Evolutionary conservation across 2,113 vertebrate species (phyloP).

Genomic region (Thunnus thynnus): DNA sequence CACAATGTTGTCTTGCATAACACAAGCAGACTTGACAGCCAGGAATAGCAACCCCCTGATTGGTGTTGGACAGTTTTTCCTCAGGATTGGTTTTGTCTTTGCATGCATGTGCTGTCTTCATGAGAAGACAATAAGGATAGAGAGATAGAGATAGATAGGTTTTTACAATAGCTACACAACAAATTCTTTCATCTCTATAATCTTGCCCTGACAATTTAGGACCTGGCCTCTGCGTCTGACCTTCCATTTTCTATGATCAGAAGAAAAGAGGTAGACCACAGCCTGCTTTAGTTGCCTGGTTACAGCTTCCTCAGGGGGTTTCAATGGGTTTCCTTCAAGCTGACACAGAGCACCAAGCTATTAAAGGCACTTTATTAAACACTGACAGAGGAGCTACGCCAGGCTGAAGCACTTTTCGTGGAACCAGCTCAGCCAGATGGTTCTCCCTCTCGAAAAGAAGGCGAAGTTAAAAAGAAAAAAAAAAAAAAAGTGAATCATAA

Average conservation of each 20-base stretch:
- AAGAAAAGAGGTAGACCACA: conserved; percentile 28
- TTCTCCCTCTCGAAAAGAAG: not conserved
- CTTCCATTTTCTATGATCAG: conserved; percentile 52
- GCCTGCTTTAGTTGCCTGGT: conserved; percentile 68
- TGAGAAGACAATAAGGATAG: not conserved
- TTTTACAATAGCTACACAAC: not conserved
- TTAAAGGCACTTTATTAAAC: conserved; percentile 64
- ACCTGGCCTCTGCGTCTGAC: conserved; percentile 42
- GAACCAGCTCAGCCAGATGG: not conserved
- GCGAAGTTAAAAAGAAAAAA: not conserved
- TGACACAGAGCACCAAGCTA: conserved; percentile 45
- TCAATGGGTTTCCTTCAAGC: conserved; percentile 55
- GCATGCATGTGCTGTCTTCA: not conserved
- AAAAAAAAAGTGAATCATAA: not conserved
- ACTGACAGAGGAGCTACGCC: conserved; percentile 7
- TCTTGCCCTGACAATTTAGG: conserved; percentile 35
- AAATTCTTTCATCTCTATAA: not conserved
- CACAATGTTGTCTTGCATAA: conserved; percentile 44
- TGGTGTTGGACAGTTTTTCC: conserved; percentile 36
- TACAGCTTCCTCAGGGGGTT: conserved; percentile 63
- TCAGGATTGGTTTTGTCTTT: conserved; percentile 12
- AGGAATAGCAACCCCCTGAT: conserved; percentile 38
- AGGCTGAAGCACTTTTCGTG: conserved; percentile 1
- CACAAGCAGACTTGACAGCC: conserved; percentile 39
- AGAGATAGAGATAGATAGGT: not conserved